Evolutionary conservation across 2,888 invertebrate genomes (phyloP), one percentile per base, ranked within the genome.

Genomic region (Apamea crenata): DNA sequence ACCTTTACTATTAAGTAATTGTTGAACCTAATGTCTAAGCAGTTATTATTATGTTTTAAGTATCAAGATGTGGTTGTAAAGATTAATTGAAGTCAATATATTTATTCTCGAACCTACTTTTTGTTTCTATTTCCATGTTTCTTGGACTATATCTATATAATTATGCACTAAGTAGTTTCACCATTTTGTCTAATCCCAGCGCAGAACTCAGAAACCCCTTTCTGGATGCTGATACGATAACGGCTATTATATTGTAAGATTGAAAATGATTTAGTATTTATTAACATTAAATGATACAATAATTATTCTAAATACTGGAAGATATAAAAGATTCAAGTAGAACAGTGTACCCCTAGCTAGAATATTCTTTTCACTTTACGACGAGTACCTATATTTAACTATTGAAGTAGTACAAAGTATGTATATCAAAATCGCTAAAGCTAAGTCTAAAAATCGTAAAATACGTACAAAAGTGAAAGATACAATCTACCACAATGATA

Each of bases 1-100:
- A 25, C 5, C 12, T 56, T 8, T n/a, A 1, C 50, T 40, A 36
- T 65, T n/a, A n/a, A n/a, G n/a, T n/a, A n/a, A n/a, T n/a, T 74
- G 82, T 81, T 81, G 47, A 68, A 66, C 50, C n/a, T 61, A 32
- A 81, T 40, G 14, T 61, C 1, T 76, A 77, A 71, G 66, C 53
- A 74, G 40, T 56, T 56, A 56, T 40, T 61, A 71, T 81, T 82
- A 61, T 16, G n/a, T 71, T 29, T 71, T 76, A 8, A 47, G 5
- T 10, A 12, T n/a, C n/a, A 76, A 25, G 47, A 32, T 61, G 21
- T 75, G 32, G 21, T n/a, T 68, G 50, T 32, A 32, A 53, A 70
- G 10, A 50, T 14, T 69, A 69, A 14, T 50, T 50, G 29, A 68
- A 40, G 12, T 69, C 5, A 69, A 32, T 50, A 68, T n/a, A 50